A percentile compares a stretch with the other conserved stretches of the same genome.
These are phyloP conservation scores for Tipula helvola DNA, from an alignment of 2,888 invertebrate genomes.

Conservation along the genomic window DNA sequence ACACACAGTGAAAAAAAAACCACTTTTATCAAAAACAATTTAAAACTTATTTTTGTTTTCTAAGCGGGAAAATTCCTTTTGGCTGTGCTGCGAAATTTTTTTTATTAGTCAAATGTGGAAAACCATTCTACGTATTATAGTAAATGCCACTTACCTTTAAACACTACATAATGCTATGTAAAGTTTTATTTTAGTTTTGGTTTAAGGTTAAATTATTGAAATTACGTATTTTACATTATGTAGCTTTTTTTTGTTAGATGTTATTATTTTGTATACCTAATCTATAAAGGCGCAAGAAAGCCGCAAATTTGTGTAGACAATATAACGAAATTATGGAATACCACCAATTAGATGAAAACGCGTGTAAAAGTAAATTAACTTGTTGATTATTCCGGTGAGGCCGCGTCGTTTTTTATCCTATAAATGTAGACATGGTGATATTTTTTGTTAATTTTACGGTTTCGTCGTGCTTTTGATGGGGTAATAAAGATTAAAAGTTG, in stretches of 20 bases:
- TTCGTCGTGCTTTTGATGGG: background rate
- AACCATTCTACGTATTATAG: background rate
- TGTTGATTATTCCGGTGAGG: background rate
- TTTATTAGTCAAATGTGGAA: background rate
- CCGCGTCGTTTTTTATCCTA: background rate
- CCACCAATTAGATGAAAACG: background rate
- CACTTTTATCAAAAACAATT: background rate
- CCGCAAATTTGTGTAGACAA: background rate
- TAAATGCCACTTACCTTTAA: background rate
- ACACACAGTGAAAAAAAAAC: background rate
- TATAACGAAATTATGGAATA: background rate
- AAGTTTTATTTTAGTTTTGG: background rate
- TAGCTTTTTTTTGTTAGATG: background rate
- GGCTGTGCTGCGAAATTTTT: background rate
- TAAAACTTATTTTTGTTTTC: background rate
- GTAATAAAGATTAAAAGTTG: background rate
- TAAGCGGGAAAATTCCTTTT: background rate
- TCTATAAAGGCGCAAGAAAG: background rate
- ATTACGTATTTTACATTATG: background rate
- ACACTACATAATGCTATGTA: background rate
- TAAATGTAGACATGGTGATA: background rate
- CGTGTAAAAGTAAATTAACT: background rate
- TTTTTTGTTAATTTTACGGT: background rate
- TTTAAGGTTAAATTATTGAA: background rate
- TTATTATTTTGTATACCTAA: background rate